Evolutionary conservation across 53 echinoderm and acorn worm genomes (phyloP), one percentile per base, ranked within the genome.

Genomic region (Holothuria leucospilota): DNA sequence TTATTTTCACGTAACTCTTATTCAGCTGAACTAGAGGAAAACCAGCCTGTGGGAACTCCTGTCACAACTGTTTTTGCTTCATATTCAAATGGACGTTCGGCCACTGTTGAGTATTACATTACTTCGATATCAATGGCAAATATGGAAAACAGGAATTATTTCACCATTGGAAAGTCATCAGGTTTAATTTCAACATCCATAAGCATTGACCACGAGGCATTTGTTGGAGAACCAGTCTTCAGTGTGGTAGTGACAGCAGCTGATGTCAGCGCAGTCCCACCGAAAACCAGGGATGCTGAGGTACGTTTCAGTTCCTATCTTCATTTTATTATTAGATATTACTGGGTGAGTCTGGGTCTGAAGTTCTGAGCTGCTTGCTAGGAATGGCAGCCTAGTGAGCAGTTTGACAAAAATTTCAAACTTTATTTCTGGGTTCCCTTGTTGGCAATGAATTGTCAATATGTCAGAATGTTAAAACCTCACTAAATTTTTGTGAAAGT

Each of bases 241-340:
- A 67, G 51, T n/a, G 85, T 91, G 15, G 91, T 88, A n/a, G 94
- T 96, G 25, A 94, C 93, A 85, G 96, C 96, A 30, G 89, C 94
- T n/a, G 94, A 93, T 79, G 84, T 91, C 13, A 88, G 90, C 39
- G 86, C 93, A 29, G 38, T 74, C 30, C 52, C 86, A 61, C 90
- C 96, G n/a, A 81, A 81, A 63, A 92, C 94, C 24, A 92, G 64
- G 61, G 90, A 89, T 85, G 89, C 89, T 20, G 87, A 91, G 96
- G 96, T 96, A 87, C 65, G 94, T 58, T 29, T 15, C 53, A 29
- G 58, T 39, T 18, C 23, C 59, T 9, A 13, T 23, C 25, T 42
- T 73, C 30, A 20, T 67, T 67, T 56, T 16, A 15, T 56, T 1
- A 18, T 2, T 15, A 18, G 2, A 56, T 34, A 34, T 34, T 34